phyloP scores from a whole-genome alignment of 2,113 vertebrate genomes.

The Oryzias melastigma region DNA sequence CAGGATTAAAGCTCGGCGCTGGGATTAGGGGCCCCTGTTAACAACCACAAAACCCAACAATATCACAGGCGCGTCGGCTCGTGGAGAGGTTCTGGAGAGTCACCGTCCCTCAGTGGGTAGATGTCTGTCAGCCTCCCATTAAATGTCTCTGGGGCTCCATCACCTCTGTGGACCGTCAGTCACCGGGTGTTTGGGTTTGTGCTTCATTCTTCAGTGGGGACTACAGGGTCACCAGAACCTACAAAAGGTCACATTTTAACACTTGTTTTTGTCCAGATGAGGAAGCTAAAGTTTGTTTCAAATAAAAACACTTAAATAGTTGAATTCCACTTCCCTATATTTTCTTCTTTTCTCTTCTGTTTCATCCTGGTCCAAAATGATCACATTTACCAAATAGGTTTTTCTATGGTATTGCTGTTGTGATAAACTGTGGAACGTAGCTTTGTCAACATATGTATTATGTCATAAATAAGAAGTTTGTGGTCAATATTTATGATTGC shows the following conservation, averaged over 20 bases:
- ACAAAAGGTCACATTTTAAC: background rate
- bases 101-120: conserved; percentile 21
- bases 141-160: conserved; percentile 31
- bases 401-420: no score
- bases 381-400: no score
- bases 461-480: no score
- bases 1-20: conserved; percentile 71
- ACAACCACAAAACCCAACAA: conserved; percentile 55
- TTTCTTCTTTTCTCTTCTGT: no score
- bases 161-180: background rate
- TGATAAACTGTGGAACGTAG: no score
- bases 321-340: no score
- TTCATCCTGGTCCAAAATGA: no score
- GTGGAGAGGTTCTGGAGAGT: conserved; percentile 25
- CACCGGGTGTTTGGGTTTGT: background rate
- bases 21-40: conserved; percentile 72
- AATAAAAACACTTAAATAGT: no score
- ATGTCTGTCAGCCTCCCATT: conserved; percentile 44
- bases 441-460: no score
- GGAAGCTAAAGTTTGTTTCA: no score
- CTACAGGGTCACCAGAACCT: background rate
- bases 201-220: background rate
- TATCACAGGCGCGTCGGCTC: background rate
- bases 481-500: no score
- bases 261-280: no score